Base-by-base conservation (phyloP, 2,888 invertebrate genomes). In the Camponotus fellah region DNA sequence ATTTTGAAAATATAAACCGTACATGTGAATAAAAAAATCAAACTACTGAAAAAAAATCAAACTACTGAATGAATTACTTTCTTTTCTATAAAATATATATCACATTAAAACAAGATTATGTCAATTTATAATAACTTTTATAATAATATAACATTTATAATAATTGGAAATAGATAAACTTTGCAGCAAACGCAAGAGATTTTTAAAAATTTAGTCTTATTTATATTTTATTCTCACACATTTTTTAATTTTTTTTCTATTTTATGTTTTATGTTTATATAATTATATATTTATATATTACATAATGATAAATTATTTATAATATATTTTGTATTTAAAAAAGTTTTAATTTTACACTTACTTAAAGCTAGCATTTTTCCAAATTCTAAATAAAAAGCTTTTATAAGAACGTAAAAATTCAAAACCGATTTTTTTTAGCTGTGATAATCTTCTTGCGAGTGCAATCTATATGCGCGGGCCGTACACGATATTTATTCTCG, bases 401-500 rank as follows among this genome's bases (percentile, higher is more conserved):
- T 80, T 72, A 49, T 46, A 62, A 21, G 17, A 21, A 21, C 34
- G 58, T 12, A 49, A 80, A 46, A 62, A 60, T 40, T 60, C 14
- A 49, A 49, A 60, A 60, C 12, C 17, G 34, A 60, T 60, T 76
- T 49, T 79, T 68, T 80, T 60, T 6, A 37, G 49, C 17, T 32
- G 43, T 60, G 56, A 77, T 68, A 58, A 21, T 46, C 8, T 80
- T 60, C 21, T 72, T 26, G 37, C 56, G 46, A 14, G 5, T 21
- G 37, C 71, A 46, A 80, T 80, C 46, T 79, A 79, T 79, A 60
- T 43, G 46, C 58, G 56, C 17, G 60, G 26, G 58, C 17, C 71
- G 8, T 53, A n/a, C 0, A 14, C 46, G 46, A 80, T 80, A 69
- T 80, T 80, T 80, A 80, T 80, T 80, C 46, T 71, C 60, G 46